Evolutionary conservation across 2,113 vertebrate genomes (phyloP).

Genomic region (Mormyrus lacerda): DNA sequence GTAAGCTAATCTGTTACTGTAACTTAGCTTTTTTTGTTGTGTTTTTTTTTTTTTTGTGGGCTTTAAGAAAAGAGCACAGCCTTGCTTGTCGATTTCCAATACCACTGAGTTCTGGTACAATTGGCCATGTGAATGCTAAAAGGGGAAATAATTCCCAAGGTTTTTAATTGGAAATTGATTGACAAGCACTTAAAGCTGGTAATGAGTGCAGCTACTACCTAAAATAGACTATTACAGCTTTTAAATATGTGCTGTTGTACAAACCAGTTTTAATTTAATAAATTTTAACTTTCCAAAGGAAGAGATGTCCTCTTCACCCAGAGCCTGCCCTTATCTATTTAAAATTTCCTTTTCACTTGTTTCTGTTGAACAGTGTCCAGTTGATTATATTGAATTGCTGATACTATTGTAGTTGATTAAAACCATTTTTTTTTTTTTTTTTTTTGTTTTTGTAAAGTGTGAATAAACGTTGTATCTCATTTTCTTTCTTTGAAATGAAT

Average conservation of each 20-base stretch:
- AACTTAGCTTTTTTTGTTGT: background rate
- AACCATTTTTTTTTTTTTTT: conserved; percentile 13
- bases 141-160: background rate
- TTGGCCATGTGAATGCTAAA: background rate
- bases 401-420: conserved; percentile 56
- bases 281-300: conserved; percentile 15
- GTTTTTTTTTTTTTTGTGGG: conserved; percentile 10
- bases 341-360: conserved; percentile 39
- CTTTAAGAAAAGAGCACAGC: conserved; percentile 51
- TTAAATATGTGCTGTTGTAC: conserved; percentile 44
- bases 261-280: conserved; percentile 42
- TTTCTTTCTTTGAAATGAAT: conserved; percentile 22
- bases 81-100: conserved; percentile 64
- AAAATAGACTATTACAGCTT: conserved; percentile 27
- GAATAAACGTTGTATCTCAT: conserved; percentile 20
- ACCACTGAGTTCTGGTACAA: conserved; percentile 29
- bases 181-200: conserved; percentile 35
- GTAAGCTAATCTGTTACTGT: conserved; percentile 30
- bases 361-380: conserved; percentile 63
- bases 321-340: conserved; percentile 50
- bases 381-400: conserved; percentile 69
- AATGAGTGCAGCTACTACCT: conserved; percentile 29
- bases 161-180: conserved; percentile 21
- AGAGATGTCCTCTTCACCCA: conserved; percentile 65
- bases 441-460: conserved; percentile 27